phyloP scores from a whole-genome alignment of 2,797 vertebrate species.

The Danio aesculapii region DNA sequence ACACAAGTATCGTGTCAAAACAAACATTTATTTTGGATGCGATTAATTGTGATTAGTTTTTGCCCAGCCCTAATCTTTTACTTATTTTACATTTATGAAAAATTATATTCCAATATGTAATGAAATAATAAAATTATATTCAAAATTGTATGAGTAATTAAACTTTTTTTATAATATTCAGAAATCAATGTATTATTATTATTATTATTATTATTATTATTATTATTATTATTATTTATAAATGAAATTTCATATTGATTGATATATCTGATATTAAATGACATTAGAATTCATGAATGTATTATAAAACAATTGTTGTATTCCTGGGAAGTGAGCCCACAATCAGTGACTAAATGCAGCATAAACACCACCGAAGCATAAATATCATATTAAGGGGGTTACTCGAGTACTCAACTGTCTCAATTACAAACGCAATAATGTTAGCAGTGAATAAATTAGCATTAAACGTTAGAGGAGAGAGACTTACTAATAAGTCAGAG shows the following conservation, averaged over 20 bases:
- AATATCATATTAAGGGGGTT: conserved; percentile 7
- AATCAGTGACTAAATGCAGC: conserved; percentile 11
- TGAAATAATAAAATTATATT: no score
- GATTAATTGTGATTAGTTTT: no score
- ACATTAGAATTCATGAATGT: not conserved
- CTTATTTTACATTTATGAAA: no score
- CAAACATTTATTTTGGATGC: no score
- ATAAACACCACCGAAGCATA: not conserved
- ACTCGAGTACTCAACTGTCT: conserved; percentile 33
- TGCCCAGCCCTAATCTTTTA: no score
- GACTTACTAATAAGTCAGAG: conserved; percentile 35
- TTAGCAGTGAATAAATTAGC: conserved; percentile 26
- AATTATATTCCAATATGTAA: no score
- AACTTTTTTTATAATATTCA: no score
- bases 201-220: no score
- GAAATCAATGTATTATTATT: no score
- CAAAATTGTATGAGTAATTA: not conserved
- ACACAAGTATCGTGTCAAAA: no score
- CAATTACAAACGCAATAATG: conserved; percentile 23
- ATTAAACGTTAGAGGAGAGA: conserved; percentile 21
- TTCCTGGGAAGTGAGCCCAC: not conserved
- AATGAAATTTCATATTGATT: not conserved
- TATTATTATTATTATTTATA: not conserved
- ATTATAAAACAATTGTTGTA: not conserved
- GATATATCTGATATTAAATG: not conserved